These are phyloP conservation scores for Neodiprion fabricii DNA, from an alignment of 1,140 invertebrate genomes.

Conservation along the genomic window DNA sequence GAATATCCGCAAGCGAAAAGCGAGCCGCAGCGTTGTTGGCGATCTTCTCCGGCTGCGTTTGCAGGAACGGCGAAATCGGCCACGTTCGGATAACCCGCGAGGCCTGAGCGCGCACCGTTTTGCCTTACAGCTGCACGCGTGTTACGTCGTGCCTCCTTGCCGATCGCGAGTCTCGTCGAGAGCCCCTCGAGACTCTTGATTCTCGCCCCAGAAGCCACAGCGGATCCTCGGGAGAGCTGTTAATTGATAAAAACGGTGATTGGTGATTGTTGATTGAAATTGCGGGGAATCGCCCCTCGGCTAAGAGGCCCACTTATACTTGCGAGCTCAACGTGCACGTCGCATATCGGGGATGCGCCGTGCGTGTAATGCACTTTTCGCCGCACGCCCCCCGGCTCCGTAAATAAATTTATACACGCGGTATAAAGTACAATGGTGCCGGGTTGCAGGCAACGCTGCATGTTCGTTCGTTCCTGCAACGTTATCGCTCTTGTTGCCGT, in stretches of 20 bases:
- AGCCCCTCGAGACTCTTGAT: neutral
- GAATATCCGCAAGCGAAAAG: too few species aligned
- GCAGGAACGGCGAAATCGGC: too few species aligned
- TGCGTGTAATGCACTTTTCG: neutral
- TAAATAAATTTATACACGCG: constrained; percentile 3
- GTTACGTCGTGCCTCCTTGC: neutral
- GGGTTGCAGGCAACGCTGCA: neutral
- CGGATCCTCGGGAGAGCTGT: neutral
- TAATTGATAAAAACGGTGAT: neutral
- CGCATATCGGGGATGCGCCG: neutral
- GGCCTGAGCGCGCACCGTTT: too few species aligned
- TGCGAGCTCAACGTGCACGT: too few species aligned
- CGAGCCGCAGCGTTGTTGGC: too few species aligned
- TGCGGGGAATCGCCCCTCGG: neutral
- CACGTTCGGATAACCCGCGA: too few species aligned
- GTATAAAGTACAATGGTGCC: constrained; percentile 2
- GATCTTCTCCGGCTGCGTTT: too few species aligned
- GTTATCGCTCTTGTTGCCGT: constrained; percentile 51
- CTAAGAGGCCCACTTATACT: neutral
- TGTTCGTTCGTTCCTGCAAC: constrained; percentile 14
- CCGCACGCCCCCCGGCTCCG: neutral
- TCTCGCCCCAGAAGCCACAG: neutral
- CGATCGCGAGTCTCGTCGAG: too few species aligned
- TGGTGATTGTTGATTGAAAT: neutral
- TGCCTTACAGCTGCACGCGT: too few species aligned